Evolutionary conservation across 2,113 vertebrate species (phyloP), one percentile per base, ranked within the genome.

Genomic region (Bos taurus): DNA sequence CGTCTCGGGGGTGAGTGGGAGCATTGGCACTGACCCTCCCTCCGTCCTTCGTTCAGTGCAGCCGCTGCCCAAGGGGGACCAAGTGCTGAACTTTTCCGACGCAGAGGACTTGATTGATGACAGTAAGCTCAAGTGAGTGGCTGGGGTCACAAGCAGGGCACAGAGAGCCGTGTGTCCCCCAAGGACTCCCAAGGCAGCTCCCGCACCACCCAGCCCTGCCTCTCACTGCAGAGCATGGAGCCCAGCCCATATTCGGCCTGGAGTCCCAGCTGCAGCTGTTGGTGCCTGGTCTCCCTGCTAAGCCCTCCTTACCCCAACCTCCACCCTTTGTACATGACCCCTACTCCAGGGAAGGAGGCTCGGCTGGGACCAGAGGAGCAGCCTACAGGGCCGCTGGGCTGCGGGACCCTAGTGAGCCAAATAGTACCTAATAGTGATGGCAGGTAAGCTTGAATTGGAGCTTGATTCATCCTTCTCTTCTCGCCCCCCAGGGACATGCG

Each of bases 101-200:
- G 99, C 99, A 0, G 99, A 99, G 98, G 99, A 99, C 98, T 99
- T 99, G 99, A 99, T 99, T 6, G 99, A 99, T 43, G 99, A 99
- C 94, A 99, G 98, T 90, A 99, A 99, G 93, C 99, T 99, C 96
- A 99, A 99, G 99, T 99, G 99, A 99, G 99, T 96, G 3, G 12
- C n/a, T 36, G 62, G 33, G 60, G n/a, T 59, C 52, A 36, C 23
- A 7, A 30, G 67, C 40, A 43, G 57, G 88, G 40, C 19, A 14
- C 40, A 30, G 28, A 57, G 71, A 91, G 60, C 43, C 1, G 1
- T 52, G 28, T 40, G 12, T 36, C 28, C 67, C 81, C 46, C 10
- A 0, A 54, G 28, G 26, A 46, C 46, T 60, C 59, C 59, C 26
- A 30, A 33, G 60, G 60, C 30, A 52, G 59, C 43, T 59, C 17